These are phyloP conservation scores for Drymonia ruficornis DNA, from an alignment of 2,888 invertebrate species.

Conservation along the genomic window DNA sequence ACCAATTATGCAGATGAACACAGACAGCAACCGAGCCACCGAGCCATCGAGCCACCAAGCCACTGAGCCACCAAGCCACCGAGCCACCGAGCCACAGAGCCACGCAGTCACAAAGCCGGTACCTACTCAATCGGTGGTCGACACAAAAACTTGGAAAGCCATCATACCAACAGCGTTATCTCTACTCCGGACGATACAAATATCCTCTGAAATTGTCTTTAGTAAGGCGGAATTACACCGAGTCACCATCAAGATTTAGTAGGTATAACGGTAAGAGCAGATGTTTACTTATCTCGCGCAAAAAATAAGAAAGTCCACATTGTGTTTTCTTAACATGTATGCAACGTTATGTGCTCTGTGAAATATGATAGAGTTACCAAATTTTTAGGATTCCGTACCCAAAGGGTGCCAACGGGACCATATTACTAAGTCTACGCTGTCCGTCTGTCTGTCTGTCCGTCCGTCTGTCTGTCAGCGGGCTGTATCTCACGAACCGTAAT, in stretches of 20 bases:
- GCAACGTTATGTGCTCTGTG: no score
- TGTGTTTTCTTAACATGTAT: neutral
- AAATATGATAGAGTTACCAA: no score
- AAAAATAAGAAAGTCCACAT: conserved; percentile 20
- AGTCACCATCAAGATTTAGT: conserved; percentile 43
- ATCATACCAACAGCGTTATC: conserved; percentile 42
- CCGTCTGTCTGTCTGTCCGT: no score
- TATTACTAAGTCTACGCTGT: no score
- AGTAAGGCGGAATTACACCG: conserved; percentile 41
- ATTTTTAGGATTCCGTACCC: no score
- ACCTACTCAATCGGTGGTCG: conserved; percentile 29
- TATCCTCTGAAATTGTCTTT: conserved; percentile 50
- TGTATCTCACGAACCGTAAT: no score
- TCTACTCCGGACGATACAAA: conserved; percentile 47
- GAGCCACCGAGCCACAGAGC: conserved; percentile 6
- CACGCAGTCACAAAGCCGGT: no score
- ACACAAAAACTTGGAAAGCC: conserved; percentile 40
- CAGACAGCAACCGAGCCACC: conserved; percentile 14
- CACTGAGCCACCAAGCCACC: neutral
- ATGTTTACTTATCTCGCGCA: conserved; percentile 26
- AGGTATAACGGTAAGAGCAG: conserved; percentile 28
- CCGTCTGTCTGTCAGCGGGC: no score
- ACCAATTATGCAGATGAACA: conserved; percentile 34
- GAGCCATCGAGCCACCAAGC: no score
- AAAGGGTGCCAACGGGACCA: no score